Evolutionary conservation across 1,140 invertebrate genomes (phyloP), one percentile per base, ranked within the genome.

Genomic region (Caenorhabditis brenneri): DNA sequence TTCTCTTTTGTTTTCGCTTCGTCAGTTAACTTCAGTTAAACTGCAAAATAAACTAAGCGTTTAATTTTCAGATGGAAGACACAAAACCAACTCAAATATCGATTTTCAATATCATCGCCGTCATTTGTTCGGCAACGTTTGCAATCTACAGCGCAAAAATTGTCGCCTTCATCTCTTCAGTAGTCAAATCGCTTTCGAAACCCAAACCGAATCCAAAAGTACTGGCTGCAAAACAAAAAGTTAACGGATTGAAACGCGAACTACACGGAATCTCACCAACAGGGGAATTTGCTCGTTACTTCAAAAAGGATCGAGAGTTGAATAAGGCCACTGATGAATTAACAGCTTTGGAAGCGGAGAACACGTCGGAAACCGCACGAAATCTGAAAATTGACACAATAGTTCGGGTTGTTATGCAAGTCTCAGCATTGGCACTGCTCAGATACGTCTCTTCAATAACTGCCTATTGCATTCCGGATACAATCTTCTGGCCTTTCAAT

Each of bases 381-480:
- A 74, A 74, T 42, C 36, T 74, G 36, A 74, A 74, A 74, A 74
- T 74, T 29, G 65, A 74, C 19, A 74, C 65, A 7, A 36, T 74
- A 12, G 65, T 74, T 1, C 33, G 36, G 24, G 65, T 74, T 22
- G 10, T 74, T 12, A 42, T 74, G 36, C 65, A 74, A 42, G n/a
- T 74, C 10, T 74, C 65, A 5, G 36, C 33, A 4, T n/a, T 74
- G 9, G 22, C 29, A 9, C 22, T 74, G 22, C 22, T 74, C 36
- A 74, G 65, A 74, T 42, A 74, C n/a, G 65, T 74, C 1, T 74
- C 65, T 22, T 12, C 7, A 1, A 42, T 74, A 5, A 74, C 65
- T 39, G 65, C 65, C 10, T 74, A 74, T 22, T 74, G 65, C n/a
- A 74, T 74, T 74, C 65, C 65, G 19, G 65, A 74, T 42, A 74